Percentiles rank a stretch among this genome's conserved stretches.
Conservation (phyloP, 2,113 vertebrate genomes). For the Zosterops japonicus region DNA sequence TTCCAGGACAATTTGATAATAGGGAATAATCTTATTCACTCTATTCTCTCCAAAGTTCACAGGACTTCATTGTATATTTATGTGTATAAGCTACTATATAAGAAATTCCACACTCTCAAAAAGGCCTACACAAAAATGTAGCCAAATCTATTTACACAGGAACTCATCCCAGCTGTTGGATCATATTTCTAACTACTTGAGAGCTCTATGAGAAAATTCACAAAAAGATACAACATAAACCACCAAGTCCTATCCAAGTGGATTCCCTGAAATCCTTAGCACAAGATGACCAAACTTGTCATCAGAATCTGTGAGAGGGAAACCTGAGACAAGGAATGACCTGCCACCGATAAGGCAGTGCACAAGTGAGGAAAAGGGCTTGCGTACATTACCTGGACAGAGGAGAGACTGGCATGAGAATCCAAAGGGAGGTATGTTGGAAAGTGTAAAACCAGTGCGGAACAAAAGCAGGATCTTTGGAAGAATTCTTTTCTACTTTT, state of each 20-base stretch:
- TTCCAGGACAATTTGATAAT: background rate
- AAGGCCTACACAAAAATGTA: background rate
- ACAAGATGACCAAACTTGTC: background rate
- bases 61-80: background rate
- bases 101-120: background rate
- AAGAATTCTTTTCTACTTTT: background rate
- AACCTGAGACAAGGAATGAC: background rate
- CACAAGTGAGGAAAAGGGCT: background rate
- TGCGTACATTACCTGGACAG: too few relatives aligned
- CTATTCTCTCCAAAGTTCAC: background rate
- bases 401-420: background rate
- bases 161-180: background rate
- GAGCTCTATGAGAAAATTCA: background rate
- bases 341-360: background rate
- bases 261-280: background rate
- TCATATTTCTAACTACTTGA: background rate
- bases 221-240: background rate
- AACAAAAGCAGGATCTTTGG: background rate
- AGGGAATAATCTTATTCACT: background rate
- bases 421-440: background rate
- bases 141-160: background rate
- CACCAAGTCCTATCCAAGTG: background rate
- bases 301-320: background rate
- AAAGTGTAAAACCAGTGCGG: background rate
- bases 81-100: background rate